Base-by-base conservation (phyloP, 2,113 vertebrate genomes). In the Elanus axillaris region DNA sequence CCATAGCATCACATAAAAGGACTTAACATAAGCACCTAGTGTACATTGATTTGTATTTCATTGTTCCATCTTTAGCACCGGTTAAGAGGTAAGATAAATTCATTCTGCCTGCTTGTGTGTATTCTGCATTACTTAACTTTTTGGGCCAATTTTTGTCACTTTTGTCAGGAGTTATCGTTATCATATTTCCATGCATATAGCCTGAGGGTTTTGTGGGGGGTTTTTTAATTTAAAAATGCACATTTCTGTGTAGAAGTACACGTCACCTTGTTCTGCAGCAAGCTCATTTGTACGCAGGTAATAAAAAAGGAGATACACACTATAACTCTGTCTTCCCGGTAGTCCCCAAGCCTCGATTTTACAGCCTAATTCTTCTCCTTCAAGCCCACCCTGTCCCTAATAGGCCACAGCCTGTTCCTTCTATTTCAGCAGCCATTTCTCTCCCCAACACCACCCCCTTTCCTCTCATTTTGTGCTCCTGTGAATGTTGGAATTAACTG, bases 1-100 rank as follows among this genome's bases (percentile, higher is more conserved):
- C 89, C 94, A 95, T 66, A 95, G 94, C 95, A 95, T 95, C 93
- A 74, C 96, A 96, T 88, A 36, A 66, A 86, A 73, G 80, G 86
- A 45, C 40, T 80, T 76, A 86, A 93, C 95, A 95, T 93, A 69
- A 96, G 67, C 95, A 88, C 86, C 34, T 22, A 12, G 64, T 8
- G 25, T 31, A 7, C 96, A 86, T 88, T 42, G 79, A 48, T 59
- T n/a, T 92, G 76, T 96, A 40, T 94, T 48, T 86, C 95, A 86
- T 92, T 59, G 79, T 77, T 92, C 93, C 95, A 95, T 96, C 87
- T 38, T 15, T 53, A 88, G 83, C 79, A 5, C 75, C 91, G 88
- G 75, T 40, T 22, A 29, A 50, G 67, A 71, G 77, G 86, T 67
- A 92, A 80, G 88, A 77, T 48, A 77, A 64, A 66, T 3, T 15